phyloP scores from a whole-genome alignment of 2,888 invertebrate genomes.

The Podotricha telesiphe region DNA sequence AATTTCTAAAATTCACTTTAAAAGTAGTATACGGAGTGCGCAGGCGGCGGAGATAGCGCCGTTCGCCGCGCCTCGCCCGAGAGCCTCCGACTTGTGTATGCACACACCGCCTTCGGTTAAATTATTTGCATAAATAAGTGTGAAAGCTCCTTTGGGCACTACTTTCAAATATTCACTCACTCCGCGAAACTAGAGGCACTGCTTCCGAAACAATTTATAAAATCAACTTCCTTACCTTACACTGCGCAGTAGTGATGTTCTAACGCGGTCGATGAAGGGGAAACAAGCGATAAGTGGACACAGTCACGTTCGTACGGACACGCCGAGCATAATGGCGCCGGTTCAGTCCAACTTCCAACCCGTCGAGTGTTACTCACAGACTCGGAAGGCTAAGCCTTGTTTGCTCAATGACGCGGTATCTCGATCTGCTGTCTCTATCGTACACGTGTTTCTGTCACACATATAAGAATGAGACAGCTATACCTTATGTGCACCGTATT shows the following conservation, averaged over 20 bases:
- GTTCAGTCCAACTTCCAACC: constrained; percentile 63
- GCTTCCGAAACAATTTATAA: constrained; percentile 69
- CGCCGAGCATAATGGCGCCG: constrained; percentile 80
- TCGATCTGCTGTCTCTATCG: constrained; percentile 58
- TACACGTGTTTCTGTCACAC: constrained; percentile 21
- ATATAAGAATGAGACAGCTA: constrained; percentile 55
- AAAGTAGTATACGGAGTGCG: constrained; percentile 60
- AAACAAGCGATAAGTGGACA: constrained; percentile 75
- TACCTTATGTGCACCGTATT: constrained; percentile 50
- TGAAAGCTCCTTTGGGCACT: constrained; percentile 69
- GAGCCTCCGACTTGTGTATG: constrained; percentile 73
- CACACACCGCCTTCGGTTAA: constrained; percentile 78
- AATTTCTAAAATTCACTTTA: constrained; percentile 69
- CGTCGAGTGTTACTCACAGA: constrained; percentile 70
- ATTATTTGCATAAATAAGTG: constrained; percentile 82
- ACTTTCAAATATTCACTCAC: constrained; percentile 61
- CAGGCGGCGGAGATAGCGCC: constrained; percentile 75
- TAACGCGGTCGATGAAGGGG: constrained; percentile 75
- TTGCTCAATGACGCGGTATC: constrained; percentile 74
- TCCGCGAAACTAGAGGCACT: constrained; percentile 65
- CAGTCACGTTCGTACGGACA: constrained; percentile 80
- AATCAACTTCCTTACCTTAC: constrained; percentile 77
- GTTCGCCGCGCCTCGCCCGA: constrained; percentile 66
- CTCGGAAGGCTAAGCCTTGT: constrained; percentile 80
- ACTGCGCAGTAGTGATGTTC: constrained; percentile 80